Conservation (phyloP, 2,797 vertebrate species). For the Enteromius thamalakanensis region DNA sequence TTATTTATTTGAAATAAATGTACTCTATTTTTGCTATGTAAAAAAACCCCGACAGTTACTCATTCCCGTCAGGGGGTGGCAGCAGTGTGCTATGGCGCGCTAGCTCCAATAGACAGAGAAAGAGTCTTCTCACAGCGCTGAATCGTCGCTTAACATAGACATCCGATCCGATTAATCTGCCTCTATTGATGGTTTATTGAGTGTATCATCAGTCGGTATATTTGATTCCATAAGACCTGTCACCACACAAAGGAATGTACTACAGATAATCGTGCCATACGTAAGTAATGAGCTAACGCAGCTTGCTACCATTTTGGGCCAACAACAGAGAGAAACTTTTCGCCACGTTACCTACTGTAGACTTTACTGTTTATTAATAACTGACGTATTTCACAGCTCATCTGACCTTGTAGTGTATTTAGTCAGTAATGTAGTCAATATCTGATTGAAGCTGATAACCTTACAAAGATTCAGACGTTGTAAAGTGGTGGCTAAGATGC, state of each 20-base stretch:
- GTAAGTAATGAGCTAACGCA: slow-evolving; percentile 25
- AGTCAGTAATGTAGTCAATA: background rate
- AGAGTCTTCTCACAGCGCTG: background rate
- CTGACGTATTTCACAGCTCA: background rate
- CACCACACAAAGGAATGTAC: background rate
- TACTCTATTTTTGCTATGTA: background rate
- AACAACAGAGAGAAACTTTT: background rate
- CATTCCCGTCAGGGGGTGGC: background rate
- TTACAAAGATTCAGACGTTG: background rate
- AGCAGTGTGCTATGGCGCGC: background rate
- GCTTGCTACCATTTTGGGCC: background rate
- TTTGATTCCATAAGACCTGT: background rate
- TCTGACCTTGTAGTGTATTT: background rate
- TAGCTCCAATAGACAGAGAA: background rate
- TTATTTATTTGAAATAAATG: background rate
- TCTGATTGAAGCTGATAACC: background rate
- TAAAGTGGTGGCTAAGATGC: background rate
- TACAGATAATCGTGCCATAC: slow-evolving; percentile 12
- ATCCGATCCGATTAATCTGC: no score
- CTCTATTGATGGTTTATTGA: background rate
- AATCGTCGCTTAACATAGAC: background rate
- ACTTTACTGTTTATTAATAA: background rate
- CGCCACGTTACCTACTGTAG: background rate
- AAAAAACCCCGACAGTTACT: background rate
- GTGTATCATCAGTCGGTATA: background rate